Percentiles rank a stretch among this genome's conserved stretches.
Evolutionary conservation across 2,797 vertebrate species (phyloP).

Genomic region (Pseudocheirus occidentalis): DNA sequence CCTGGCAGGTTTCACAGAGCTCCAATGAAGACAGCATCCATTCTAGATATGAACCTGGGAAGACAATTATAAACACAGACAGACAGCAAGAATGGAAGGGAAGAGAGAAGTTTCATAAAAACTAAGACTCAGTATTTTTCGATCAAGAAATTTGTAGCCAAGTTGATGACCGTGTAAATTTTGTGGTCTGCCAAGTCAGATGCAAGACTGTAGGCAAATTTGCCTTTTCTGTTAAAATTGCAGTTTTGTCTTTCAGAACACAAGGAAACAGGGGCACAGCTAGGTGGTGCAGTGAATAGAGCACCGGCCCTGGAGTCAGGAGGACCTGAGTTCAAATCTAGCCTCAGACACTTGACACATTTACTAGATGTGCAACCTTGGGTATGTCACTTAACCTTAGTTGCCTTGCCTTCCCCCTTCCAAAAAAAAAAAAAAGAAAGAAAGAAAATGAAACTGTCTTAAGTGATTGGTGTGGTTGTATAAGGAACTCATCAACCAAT

Average conservation of each 20-base stretch:
- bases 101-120: not conserved
- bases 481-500: not conserved
- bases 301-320: too few species aligned
- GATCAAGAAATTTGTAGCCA: not conserved
- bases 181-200: not conserved
- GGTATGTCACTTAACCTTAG: too few species aligned
- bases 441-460: not conserved
- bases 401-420: too few species aligned
- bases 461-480: not conserved
- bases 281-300: too few species aligned
- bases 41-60: not conserved
- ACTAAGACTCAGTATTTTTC: too few species aligned
- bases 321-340: too few species aligned
- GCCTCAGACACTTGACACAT: too few species aligned
- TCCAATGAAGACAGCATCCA: constrained; percentile 6
- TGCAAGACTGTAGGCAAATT: not conserved
- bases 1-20: not conserved
- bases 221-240: not conserved
- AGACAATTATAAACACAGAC: not conserved
- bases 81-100: not conserved
- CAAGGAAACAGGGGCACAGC: not conserved
- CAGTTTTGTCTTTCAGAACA: not conserved
- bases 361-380: too few species aligned
- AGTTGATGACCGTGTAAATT: not conserved
- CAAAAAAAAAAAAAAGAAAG: too few species aligned